Conservation (phyloP, 1,140 invertebrate genomes). For the Scaptomyza montana region DNA sequence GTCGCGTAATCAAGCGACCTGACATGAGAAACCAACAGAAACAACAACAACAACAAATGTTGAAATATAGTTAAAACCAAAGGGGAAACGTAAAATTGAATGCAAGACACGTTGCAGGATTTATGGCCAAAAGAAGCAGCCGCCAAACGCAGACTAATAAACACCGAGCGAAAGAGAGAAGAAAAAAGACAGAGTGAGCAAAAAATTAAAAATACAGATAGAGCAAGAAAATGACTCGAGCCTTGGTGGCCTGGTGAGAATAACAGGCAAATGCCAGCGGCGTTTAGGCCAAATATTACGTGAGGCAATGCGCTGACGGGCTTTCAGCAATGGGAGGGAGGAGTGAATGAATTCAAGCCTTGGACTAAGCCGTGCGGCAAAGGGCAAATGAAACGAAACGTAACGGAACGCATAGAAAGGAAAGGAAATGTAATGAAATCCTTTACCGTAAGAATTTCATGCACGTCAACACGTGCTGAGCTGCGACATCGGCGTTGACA, state of each 20-base stretch:
- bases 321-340: background rate
- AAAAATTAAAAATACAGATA: background rate
- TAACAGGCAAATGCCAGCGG: slow-evolving; percentile 40
- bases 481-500: slow-evolving; percentile 67
- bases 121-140: slow-evolving; percentile 60
- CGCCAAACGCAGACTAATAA: slow-evolving; percentile 75
- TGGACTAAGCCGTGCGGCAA: slow-evolving; percentile 56
- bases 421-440: slow-evolving; percentile 71
- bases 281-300: slow-evolving; percentile 44
- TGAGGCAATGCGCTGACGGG: slow-evolving; percentile 47
- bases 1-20: slow-evolving; percentile 15
- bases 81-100: slow-evolving; percentile 58
- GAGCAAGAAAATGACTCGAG: slow-evolving; percentile 10
- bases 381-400: slow-evolving; percentile 28
- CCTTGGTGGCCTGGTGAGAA: slow-evolving; percentile 33
- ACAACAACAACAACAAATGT: slow-evolving; percentile 18
- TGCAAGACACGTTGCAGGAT: slow-evolving; percentile 76
- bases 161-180: slow-evolving; percentile 25
- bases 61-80: slow-evolving; percentile 9
- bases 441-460: slow-evolving; percentile 81
- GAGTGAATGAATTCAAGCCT: slow-evolving; percentile 17
- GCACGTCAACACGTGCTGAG: slow-evolving; percentile 76
- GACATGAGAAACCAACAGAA: slow-evolving; percentile 7
- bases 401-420: slow-evolving; percentile 57
- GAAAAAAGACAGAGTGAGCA: background rate